Base-by-base conservation (phyloP, 2,888 invertebrate species). In the Campoplex nolae region DNA sequence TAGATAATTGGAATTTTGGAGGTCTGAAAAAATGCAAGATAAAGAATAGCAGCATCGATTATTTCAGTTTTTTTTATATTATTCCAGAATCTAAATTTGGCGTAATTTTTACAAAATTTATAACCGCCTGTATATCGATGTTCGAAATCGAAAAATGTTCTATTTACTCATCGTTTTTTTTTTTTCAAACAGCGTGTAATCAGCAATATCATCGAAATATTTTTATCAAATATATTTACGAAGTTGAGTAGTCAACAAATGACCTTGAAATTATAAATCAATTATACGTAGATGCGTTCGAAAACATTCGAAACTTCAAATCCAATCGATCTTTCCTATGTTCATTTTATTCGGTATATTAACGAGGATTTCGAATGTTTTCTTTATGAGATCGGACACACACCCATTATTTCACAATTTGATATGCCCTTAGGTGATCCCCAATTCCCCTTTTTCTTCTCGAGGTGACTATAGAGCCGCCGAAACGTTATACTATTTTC, bases 401-500 rank as follows among this genome's bases (percentile, higher is more conserved):
- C n/a, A 28, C 38, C 58, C 42, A 56, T 58, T 16, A 32, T 75
- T 58, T 23, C 23, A 45, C 42, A 28, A 58, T 75, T 75, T 58
- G 45, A 75, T 62, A n/a, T 58, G 71, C 71, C 71, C 48, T 71
- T 32, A 16, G 51, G 71, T 32, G 32, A 73, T 73, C n/a, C 74
- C 74, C n/a, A 54, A 56, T 71, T 35, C 18, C 51, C n/a, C 18
- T 6, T 32, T 48, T 32, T 9, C 51, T 16, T 28, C 51, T 35
- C 71, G 71, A 48, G 18, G 51, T 62, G 75, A 62, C 56, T 23
- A 62, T 42, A 75, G 42, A 38, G 38, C 38, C 38, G 38, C 65
- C 76, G 65, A 67, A 65, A 77, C 65, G 65, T 65, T 65, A n/a
- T 77, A 82, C 82, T 85, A 85, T 85, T 85, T 85, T 85, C 85